Conservation (phyloP, 37 sponge, comb jelly and placozoan species). For the Geodia barretti region DNA sequence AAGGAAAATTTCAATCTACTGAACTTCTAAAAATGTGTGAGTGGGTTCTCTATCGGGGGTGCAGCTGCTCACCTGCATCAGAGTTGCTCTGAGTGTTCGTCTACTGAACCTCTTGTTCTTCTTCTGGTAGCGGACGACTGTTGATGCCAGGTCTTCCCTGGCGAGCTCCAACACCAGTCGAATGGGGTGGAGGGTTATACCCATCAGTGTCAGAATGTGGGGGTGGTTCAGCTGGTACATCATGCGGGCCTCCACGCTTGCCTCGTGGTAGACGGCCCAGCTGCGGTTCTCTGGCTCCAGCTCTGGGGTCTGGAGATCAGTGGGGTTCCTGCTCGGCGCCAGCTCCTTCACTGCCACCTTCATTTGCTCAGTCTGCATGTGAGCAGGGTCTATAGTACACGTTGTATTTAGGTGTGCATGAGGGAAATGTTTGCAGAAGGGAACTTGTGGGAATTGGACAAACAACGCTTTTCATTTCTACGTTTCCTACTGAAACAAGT, state of each 20-base stretch:
- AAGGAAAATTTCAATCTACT: too few relatives aligned
- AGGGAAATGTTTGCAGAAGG: too few relatives aligned
- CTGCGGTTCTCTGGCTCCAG: constrained; percentile 19
- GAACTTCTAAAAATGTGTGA: too few relatives aligned
- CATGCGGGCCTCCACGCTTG: constrained; percentile 65
- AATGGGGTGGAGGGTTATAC: constrained; percentile 67
- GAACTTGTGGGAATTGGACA: too few relatives aligned
- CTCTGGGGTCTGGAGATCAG: constrained; percentile 7
- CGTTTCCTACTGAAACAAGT: too few relatives aligned
- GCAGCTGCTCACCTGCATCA: constrained; percentile 57
- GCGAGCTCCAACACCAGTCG: constrained; percentile 77
- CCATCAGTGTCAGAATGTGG: constrained; percentile 65
- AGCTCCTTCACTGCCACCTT: constrained; percentile 70
- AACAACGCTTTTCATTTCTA: too few relatives aligned
- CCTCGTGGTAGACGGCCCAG: constrained; percentile 74
- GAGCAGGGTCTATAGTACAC: too few relatives aligned
- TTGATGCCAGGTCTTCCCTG: constrained; percentile 74
- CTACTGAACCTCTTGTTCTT: constrained; percentile 28
- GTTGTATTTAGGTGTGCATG: too few relatives aligned
- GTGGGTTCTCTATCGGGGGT: neutral
- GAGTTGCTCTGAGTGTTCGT: constrained; percentile 36
- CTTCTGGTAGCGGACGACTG: constrained; percentile 31
- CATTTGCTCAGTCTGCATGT: constrained; percentile 1
- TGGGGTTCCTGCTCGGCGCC: neutral
- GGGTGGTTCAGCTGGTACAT: constrained; percentile 75